A percentile compares a stretch with the other conserved stretches of the same genome.
Evolutionary conservation across 1,140 invertebrate species (phyloP).

Genomic region (Zaprionus davidi): DNA sequence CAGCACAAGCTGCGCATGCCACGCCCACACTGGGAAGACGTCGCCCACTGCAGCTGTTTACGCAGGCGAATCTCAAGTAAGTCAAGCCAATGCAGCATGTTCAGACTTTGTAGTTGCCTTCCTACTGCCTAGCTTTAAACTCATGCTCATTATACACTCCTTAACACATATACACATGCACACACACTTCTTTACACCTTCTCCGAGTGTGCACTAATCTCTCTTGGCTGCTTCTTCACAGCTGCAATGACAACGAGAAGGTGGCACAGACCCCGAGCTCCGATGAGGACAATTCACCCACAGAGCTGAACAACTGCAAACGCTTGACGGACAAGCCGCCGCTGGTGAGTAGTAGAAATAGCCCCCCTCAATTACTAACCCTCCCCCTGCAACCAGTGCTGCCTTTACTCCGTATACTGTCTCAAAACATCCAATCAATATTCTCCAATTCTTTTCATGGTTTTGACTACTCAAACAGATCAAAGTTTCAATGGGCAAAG

Average conservation of each 20-base stretch:
- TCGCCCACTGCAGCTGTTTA: conserved; percentile 75
- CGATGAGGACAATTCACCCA: conserved; percentile 94
- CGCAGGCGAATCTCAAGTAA: conserved; percentile 78
- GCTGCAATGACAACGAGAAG: conserved; percentile 81
- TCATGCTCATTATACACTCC: conserved; percentile 58
- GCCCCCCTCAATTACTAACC: not conserved
- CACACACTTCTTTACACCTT: conserved; percentile 13
- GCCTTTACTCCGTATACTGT: too few relatives aligned
- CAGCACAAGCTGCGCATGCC: conserved; percentile 24
- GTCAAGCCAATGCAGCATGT: conserved; percentile 36
- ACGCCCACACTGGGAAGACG: conserved; percentile 66
- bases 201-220: not conserved
- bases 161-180: not conserved
- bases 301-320: conserved; percentile 93
- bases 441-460: not conserved
- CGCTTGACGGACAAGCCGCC: conserved; percentile 91
- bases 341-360: conserved; percentile 86
- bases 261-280: conserved; percentile 88
- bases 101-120: not conserved
- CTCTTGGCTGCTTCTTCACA: conserved; percentile 12
- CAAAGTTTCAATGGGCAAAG: conserved; percentile 11
- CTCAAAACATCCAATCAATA: conserved; percentile 25
- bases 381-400: too few relatives aligned
- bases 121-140: conserved; percentile 45
- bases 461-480: conserved; percentile 20